phyloP scores from a whole-genome alignment of 2,888 invertebrate species.

The Opisthograptis luteolata region DNA sequence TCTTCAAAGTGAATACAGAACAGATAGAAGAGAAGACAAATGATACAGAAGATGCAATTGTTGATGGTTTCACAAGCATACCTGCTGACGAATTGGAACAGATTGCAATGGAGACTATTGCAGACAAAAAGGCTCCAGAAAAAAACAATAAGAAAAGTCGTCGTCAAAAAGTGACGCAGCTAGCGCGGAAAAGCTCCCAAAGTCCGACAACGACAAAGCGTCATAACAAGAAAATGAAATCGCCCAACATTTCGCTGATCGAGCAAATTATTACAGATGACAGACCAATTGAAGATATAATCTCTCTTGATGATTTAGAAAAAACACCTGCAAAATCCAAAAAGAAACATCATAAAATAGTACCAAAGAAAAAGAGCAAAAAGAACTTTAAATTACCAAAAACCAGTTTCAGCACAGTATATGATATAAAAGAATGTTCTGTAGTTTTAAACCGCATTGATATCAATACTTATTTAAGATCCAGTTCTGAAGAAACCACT shows the following conservation, averaged over 20 bases:
- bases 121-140: slow-evolving; percentile 40
- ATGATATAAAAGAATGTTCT: slow-evolving; percentile 60
- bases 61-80: slow-evolving; percentile 68
- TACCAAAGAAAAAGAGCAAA: slow-evolving; percentile 37
- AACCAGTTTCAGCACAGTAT: slow-evolving; percentile 34
- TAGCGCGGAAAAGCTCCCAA: slow-evolving; percentile 48
- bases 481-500: background rate
- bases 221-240: slow-evolving; percentile 51
- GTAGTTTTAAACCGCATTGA: slow-evolving; percentile 60
- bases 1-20: slow-evolving; percentile 61
- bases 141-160: slow-evolving; percentile 44
- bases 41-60: slow-evolving; percentile 59
- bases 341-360: slow-evolving; percentile 43
- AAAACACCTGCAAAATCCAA: slow-evolving; percentile 45
- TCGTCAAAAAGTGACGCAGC: slow-evolving; percentile 47
- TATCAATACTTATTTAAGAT: slow-evolving; percentile 48
- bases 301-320: slow-evolving; percentile 71
- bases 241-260: slow-evolving; percentile 72
- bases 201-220: slow-evolving; percentile 53
- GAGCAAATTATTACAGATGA: slow-evolving; percentile 76
- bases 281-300: slow-evolving; percentile 72
- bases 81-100: slow-evolving; percentile 73
- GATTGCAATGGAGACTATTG: slow-evolving; percentile 65
- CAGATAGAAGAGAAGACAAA: slow-evolving; percentile 39
- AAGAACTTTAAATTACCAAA: slow-evolving; percentile 33